These are phyloP conservation scores for Aselliscus stoliczkanus DNA, from an alignment of 2,797 vertebrate species.

Conservation along the genomic window DNA sequence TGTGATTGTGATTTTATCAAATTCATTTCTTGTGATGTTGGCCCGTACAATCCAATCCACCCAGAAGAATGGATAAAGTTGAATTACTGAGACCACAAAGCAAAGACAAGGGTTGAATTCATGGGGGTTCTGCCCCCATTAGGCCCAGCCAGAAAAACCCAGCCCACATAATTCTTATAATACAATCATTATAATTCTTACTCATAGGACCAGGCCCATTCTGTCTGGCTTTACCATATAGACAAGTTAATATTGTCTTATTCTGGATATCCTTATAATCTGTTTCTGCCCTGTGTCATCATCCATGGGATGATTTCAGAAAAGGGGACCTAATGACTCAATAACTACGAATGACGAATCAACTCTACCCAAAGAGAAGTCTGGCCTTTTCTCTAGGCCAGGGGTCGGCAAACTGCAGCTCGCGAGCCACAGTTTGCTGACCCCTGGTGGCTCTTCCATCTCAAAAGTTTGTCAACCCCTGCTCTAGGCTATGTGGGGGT, in stretches of 20 bases:
- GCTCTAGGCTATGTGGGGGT: too few species aligned
- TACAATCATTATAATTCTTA: not conserved
- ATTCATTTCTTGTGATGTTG: not conserved
- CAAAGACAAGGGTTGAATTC: not conserved
- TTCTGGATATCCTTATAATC: not conserved
- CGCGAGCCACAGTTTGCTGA: too few species aligned
- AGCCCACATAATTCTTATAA: not conserved
- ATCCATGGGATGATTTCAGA: not conserved
- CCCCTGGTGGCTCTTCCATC: too few species aligned
- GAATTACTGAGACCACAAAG: not conserved
- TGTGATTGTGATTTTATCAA: not conserved
- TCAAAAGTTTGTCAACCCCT: too few species aligned
- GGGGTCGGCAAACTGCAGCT: too few species aligned
- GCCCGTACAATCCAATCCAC: not conserved
- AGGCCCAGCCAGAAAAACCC: not conserved
- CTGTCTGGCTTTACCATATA: not conserved
- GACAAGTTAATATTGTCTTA: not conserved
- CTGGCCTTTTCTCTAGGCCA: not conserved
- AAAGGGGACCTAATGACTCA: not conserved
- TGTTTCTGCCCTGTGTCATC: not conserved
- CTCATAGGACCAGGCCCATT: not conserved
- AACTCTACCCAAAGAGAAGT: not conserved
- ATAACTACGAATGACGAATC: not conserved
- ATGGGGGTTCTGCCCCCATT: not conserved
- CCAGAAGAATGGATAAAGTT: not conserved